Evolutionary conservation across 2,797 vertebrate species (phyloP).

Genomic region (Pygocentrus nattereri): DNA sequence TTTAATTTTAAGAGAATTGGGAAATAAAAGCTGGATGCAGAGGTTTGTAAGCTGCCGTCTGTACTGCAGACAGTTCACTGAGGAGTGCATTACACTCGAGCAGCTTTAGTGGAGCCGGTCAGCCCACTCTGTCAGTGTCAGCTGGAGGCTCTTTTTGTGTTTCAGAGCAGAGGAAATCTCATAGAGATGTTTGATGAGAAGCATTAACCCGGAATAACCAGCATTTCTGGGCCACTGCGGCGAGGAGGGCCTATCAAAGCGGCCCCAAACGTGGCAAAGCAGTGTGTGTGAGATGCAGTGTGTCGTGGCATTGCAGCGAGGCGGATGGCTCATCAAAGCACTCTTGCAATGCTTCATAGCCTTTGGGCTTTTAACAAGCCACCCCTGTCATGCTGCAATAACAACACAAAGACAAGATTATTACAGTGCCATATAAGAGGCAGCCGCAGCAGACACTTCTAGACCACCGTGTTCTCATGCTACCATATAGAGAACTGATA

Average conservation of each 20-base stretch:
- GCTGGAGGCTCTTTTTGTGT: conserved; percentile 41
- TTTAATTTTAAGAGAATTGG: not conserved
- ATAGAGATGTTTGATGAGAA: conserved; percentile 50
- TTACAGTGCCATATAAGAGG: not conserved
- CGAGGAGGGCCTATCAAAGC: conserved; percentile 49
- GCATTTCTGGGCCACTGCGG: conserved; percentile 39
- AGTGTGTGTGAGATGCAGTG: conserved; percentile 23
- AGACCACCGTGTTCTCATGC: not conserved
- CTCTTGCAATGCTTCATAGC: conserved; percentile 27
- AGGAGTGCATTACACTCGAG: conserved; percentile 42
- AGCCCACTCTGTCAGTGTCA: conserved; percentile 28
- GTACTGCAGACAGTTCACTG: conserved; percentile 37
- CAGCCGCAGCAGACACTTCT: not conserved
- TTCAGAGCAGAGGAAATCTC: conserved; percentile 45
- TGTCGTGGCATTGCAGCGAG: conserved; percentile 22
- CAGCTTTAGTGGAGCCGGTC: not conserved
- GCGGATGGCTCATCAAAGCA: conserved; percentile 46
- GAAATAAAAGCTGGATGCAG: conserved; percentile 30
- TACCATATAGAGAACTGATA: conserved; percentile 20
- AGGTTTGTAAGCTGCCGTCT: conserved; percentile 17
- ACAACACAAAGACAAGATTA: conserved; percentile 21
- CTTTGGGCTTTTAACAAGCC: conserved; percentile 16
- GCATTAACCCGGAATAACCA: conserved; percentile 29
- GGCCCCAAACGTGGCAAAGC: conserved; percentile 37
- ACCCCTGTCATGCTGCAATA: conserved; percentile 15